Conservation (phyloP, 2,113 vertebrate genomes). For the Bucco capensis region DNA sequence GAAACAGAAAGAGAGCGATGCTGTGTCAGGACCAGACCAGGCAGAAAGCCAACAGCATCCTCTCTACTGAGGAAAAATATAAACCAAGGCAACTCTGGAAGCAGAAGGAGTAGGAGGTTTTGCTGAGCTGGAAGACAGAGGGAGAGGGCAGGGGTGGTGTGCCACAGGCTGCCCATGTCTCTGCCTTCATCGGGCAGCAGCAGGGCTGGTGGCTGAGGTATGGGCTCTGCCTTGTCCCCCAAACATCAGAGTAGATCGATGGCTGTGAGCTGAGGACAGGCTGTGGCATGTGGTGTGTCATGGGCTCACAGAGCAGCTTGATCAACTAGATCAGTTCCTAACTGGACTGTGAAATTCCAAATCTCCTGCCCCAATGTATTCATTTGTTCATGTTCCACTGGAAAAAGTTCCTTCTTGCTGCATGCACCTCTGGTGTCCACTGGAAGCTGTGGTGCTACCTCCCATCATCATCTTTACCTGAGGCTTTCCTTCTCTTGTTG, state of each 20-base stretch:
- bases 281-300: background rate
- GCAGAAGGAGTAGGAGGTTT: background rate
- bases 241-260: background rate
- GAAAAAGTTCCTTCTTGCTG: background rate
- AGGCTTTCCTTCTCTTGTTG: background rate
- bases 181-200: background rate
- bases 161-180: background rate
- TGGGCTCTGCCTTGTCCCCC: background rate
- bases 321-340: background rate
- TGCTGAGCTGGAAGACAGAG: background rate
- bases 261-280: background rate
- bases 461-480: background rate
- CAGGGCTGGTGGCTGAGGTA: background rate
- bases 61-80: background rate
- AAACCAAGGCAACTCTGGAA: background rate
- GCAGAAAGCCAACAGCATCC: background rate
- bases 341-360: background rate
- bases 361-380: background rate
- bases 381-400: background rate
- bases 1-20: background rate
- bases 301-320: background rate
- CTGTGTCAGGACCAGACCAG: background rate
- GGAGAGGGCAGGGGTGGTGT: fast-evolving
- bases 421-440: background rate
- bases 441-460: background rate